These are phyloP conservation scores for Epirrhoe alternata DNA, from an alignment of 2,888 invertebrate species.

Conservation along the genomic window DNA sequence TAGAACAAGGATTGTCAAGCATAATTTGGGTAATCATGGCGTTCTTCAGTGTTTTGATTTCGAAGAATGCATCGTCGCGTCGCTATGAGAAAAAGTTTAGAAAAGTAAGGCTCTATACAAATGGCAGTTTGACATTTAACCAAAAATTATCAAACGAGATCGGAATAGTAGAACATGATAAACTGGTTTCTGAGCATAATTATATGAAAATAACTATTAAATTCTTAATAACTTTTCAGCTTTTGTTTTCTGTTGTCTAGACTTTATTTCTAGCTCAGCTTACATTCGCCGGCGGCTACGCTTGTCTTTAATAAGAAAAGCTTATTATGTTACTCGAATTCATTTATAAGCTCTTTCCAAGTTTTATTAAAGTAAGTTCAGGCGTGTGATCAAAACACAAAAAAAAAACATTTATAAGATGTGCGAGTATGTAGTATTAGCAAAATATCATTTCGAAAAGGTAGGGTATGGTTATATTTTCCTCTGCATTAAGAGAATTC, in stretches of 20 bases:
- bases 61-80: neutral
- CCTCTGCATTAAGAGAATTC: no score
- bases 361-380: no score
- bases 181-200: slow-evolving; percentile 18
- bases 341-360: no score
- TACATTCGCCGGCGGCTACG: neutral
- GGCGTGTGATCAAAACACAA: no score
- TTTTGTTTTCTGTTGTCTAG: neutral
- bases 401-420: no score
- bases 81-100: neutral
- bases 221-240: slow-evolving; percentile 6
- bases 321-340: no score
- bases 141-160: slow-evolving; percentile 9
- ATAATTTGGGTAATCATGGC: no score
- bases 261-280: neutral
- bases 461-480: no score
- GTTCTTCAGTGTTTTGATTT: no score
- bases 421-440: no score
- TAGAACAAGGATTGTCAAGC: no score
- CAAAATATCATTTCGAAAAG: no score
- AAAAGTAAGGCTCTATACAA: neutral
- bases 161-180: slow-evolving; percentile 12
- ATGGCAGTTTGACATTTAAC: slow-evolving; percentile 14
- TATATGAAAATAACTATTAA: slow-evolving; percentile 1
- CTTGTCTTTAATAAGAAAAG: neutral